phyloP scores from a whole-genome alignment of 1,140 invertebrate species.

The Coenobita brevimanus region DNA sequence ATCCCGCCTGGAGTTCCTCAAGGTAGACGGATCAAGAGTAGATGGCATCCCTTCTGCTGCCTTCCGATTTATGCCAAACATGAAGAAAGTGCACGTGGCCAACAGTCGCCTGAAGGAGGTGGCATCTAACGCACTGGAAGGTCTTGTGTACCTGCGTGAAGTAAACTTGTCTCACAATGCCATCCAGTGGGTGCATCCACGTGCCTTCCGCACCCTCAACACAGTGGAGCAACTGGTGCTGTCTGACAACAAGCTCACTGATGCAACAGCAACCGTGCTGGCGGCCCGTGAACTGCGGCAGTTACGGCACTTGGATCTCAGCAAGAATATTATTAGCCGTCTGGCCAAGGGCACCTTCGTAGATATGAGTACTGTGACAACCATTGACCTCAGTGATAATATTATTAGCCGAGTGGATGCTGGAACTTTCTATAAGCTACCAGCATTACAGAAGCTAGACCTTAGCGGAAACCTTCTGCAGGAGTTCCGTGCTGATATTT shows the following conservation, averaged over 20 bases:
- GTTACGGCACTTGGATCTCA: constrained; percentile 81
- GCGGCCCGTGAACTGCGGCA: constrained; percentile 83
- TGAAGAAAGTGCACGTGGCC: constrained; percentile 61
- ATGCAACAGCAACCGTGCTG: constrained; percentile 85
- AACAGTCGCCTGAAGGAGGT: constrained; percentile 43
- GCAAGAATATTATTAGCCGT: constrained; percentile 81
- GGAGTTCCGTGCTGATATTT: constrained; percentile 85
- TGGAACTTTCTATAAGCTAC: constrained; percentile 86
- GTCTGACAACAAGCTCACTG: constrained; percentile 81
- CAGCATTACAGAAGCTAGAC: constrained; percentile 82
- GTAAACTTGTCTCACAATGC: constrained; percentile 87
- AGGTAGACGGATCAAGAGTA: constrained; percentile 68
- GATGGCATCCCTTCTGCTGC: constrained; percentile 43
- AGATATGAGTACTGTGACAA: constrained; percentile 82
- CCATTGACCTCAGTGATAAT: constrained; percentile 83
- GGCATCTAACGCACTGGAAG: constrained; percentile 76
- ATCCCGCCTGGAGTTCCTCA: constrained; percentile 66
- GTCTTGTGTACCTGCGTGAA: constrained; percentile 81
- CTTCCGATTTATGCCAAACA: constrained; percentile 67
- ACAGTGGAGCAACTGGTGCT: constrained; percentile 82
- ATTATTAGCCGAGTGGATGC: constrained; percentile 83
- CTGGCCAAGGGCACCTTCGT: constrained; percentile 86
- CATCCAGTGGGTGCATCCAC: constrained; percentile 85
- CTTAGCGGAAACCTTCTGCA: constrained; percentile 86
- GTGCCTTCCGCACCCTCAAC: constrained; percentile 82